Conservation (phyloP, 2,888 invertebrate species). For the Cheilosia grossa region DNA sequence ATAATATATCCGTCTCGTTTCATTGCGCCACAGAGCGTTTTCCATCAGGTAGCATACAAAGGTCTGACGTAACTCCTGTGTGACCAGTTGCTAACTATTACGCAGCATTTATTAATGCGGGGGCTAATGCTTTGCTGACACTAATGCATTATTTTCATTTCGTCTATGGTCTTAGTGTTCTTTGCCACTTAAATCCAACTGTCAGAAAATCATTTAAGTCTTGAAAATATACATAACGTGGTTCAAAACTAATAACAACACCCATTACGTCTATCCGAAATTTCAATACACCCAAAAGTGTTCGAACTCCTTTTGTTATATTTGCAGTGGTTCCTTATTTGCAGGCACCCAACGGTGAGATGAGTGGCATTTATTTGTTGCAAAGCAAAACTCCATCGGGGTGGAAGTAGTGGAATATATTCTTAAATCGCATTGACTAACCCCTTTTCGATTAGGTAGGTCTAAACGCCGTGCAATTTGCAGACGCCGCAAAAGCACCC, state of each 20-base stretch:
- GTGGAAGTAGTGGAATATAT: neutral
- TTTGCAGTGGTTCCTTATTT: neutral
- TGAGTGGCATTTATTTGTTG: neutral
- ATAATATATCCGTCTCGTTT: too few species aligned
- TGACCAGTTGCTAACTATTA: too few species aligned
- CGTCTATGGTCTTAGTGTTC: too few species aligned
- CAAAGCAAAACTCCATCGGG: neutral
- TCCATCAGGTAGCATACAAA: too few species aligned
- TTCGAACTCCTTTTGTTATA: neutral
- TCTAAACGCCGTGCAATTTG: slow-evolving; percentile 19
- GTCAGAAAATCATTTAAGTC: too few species aligned
- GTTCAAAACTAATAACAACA: neutral
- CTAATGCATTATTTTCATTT: too few species aligned
- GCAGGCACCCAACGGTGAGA: neutral
- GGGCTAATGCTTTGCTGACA: too few species aligned
- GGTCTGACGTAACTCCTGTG: too few species aligned
- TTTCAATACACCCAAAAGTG: neutral
- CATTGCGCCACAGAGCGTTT: too few species aligned
- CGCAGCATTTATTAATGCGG: too few species aligned
- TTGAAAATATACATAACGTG: too few species aligned
- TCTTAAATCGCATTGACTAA: slow-evolving; percentile 7
- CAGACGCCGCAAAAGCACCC: slow-evolving; percentile 28
- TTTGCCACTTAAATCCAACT: too few species aligned
- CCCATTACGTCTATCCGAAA: neutral
- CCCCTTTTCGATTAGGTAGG: slow-evolving; percentile 33